phyloP scores from a whole-genome alignment of 1,140 invertebrate species.

The Onthophagus taurus region DNA sequence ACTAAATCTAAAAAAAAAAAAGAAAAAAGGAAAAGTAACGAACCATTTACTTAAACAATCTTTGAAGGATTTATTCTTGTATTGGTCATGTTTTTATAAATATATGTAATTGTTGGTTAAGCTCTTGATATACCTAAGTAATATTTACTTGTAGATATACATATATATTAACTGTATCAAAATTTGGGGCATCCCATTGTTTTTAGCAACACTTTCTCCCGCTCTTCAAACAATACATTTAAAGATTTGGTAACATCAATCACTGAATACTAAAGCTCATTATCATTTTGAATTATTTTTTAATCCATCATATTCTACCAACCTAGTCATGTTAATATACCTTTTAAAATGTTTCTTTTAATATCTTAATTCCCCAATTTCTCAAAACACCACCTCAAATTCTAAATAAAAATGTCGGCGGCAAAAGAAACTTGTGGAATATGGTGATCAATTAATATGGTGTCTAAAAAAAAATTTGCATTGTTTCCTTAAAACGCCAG shows the following conservation, averaged over 20 bases:
- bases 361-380: conserved; percentile 3
- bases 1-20: conserved; percentile 6
- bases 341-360: not conserved
- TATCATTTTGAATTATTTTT: no score
- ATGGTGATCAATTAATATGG: not conserved
- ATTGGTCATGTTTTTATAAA: conserved; percentile 14
- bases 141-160: conserved; percentile 11
- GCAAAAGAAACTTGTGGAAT: conserved; percentile 2
- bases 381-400: no score
- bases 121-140: conserved; percentile 13
- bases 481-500: conserved; percentile 7
- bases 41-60: conserved; percentile 12
- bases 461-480: conserved; percentile 10
- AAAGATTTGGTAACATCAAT: conserved; percentile 12
- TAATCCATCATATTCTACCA: not conserved
- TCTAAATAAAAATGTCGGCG: not conserved
- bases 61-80: conserved; percentile 13
- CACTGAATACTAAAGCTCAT: no score
- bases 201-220: conserved; percentile 2
- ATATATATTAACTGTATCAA: conserved; percentile 20
- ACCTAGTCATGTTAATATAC: not conserved
- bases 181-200: conserved; percentile 28
- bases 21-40: conserved; percentile 3
- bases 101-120: conserved; percentile 13
- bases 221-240: no score